phyloP scores from a whole-genome alignment of 2,797 vertebrate genomes.

The Karalla daura region DNA sequence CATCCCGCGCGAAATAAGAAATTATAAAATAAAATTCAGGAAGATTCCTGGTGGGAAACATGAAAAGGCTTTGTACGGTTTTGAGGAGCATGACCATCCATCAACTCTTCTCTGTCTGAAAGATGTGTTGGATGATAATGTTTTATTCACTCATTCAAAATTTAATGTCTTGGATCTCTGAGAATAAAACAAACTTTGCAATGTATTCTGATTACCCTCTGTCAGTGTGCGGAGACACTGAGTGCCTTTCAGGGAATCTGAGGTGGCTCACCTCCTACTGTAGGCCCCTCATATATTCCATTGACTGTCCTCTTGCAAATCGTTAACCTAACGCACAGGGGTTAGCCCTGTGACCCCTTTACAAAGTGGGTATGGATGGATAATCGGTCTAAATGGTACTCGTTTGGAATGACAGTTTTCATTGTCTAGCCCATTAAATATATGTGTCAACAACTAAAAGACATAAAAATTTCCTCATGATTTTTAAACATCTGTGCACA shows the following conservation, averaged over 20 bases:
- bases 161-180: constrained; percentile 8
- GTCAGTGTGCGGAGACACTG: not conserved
- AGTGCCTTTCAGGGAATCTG: too few relatives aligned
- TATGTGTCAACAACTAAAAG: not conserved
- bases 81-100: not conserved
- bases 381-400: too few relatives aligned
- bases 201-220: constrained; percentile 1
- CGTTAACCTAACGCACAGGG: too few relatives aligned
- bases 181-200: not conserved
- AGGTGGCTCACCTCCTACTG: too few relatives aligned
- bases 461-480: not conserved
- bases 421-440: too few relatives aligned
- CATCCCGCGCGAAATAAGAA: not conserved
- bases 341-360: too few relatives aligned
- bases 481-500: not conserved
- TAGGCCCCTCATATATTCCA: too few relatives aligned
- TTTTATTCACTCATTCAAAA: constrained; percentile 24
- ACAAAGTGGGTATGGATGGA: too few relatives aligned
- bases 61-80: not conserved
- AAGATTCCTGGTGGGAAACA: not conserved
- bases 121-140: constrained; percentile 4
- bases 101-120: not conserved
- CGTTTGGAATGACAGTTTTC: too few relatives aligned
- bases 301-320: too few relatives aligned
- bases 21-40: not conserved